Conservation (phyloP, 2,888 invertebrate species). For the Psylliodes chrysocephalus region DNA sequence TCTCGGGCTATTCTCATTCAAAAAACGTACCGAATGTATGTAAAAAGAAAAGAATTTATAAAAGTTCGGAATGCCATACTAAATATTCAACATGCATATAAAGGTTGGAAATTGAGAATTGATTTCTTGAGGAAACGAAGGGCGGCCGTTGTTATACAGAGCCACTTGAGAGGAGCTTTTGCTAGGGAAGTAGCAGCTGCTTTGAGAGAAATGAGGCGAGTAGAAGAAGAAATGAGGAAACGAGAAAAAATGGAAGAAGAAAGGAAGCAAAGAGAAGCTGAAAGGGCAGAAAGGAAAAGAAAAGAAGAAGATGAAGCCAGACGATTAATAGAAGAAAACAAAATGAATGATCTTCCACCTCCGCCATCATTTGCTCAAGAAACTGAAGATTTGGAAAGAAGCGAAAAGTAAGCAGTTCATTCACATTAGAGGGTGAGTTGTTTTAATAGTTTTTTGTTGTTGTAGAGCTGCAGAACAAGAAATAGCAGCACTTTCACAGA, state of each 20-base stretch:
- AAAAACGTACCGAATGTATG: constrained; percentile 76
- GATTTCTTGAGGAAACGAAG: constrained; percentile 83
- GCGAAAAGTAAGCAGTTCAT: constrained; percentile 68
- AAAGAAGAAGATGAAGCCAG: constrained; percentile 62
- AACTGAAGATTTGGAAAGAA: constrained; percentile 70
- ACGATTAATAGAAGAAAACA: constrained; percentile 52
- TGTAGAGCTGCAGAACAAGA: constrained; percentile 75
- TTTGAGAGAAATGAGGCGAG: constrained; percentile 84
- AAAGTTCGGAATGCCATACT: constrained; percentile 75
- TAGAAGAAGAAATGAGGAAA: constrained; percentile 87
- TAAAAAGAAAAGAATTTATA: constrained; percentile 74
- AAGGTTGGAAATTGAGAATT: constrained; percentile 86
- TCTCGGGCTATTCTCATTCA: constrained; percentile 80
- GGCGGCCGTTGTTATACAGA: constrained; percentile 86
- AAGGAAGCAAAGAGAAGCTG: constrained; percentile 70
- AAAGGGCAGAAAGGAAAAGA: constrained; percentile 69
- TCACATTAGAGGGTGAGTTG: background rate
- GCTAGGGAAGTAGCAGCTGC: constrained; percentile 90
- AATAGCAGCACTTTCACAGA: constrained; percentile 76
- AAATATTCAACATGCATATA: constrained; percentile 84
- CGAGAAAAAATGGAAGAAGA: constrained; percentile 80
- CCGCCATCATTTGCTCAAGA: constrained; percentile 64
- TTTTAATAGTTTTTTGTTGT: constrained; percentile 43
- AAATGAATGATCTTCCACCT: constrained; percentile 55
- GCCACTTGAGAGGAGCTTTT: constrained; percentile 88